These are phyloP conservation scores for Aphis craccivora DNA, from an alignment of 1,140 invertebrate genomes.

Conservation along the genomic window DNA sequence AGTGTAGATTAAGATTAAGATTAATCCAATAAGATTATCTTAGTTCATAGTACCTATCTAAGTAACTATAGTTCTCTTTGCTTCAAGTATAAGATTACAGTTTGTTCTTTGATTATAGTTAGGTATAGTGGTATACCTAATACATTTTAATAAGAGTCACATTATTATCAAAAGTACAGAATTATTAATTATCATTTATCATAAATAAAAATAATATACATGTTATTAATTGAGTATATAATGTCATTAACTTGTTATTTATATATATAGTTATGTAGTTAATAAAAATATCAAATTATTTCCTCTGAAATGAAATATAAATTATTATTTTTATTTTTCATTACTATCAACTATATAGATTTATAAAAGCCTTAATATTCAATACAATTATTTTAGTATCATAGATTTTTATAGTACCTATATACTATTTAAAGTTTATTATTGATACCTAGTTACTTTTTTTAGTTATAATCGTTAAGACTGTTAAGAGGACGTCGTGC, in stretches of 20 bases:
- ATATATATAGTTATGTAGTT: neutral
- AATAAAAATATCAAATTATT: neutral
- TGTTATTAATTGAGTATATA: neutral
- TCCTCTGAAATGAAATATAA: neutral
- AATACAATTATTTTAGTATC: neutral
- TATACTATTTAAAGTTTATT: neutral
- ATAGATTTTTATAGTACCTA: neutral
- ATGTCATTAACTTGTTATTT: neutral
- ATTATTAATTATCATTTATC: neutral
- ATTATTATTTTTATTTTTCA: neutral
- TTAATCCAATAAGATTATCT: no score
- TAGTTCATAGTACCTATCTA: no score
- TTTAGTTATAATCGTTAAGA: neutral
- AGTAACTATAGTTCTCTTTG: no score
- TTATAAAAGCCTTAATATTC: neutral
- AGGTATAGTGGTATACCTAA: no score
- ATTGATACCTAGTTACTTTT: neutral
- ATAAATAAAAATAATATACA: neutral
- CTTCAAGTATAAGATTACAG: no score
- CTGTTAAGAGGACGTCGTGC: no score
- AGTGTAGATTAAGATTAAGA: no score
- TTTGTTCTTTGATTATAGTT: no score
- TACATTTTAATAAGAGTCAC: no score
- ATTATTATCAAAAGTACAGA: neutral
- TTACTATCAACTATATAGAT: neutral